Evolutionary conservation across 1,140 invertebrate genomes (phyloP), one percentile per base, ranked within the genome.

Genomic region (Hylyphantes graminicola): DNA sequence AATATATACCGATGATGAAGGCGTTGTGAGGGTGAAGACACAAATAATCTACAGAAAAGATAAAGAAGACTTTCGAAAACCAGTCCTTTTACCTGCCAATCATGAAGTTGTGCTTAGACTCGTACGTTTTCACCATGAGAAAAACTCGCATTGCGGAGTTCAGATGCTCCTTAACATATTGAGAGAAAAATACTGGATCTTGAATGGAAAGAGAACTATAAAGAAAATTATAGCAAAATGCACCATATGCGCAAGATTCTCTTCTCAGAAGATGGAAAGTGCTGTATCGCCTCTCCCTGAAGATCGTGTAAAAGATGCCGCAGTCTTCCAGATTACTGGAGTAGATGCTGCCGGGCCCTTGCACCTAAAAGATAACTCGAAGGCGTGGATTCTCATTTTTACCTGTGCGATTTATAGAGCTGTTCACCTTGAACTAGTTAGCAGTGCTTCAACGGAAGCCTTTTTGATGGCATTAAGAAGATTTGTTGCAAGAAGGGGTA

Each of bases 341-440:
- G 85, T 90, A n/a, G 88, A 90, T 85, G 86, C 89, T 35, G 87
- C 89, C 6, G 89, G 88, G 7, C 89, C 88, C 8, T 51, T 89
- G 5, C 86, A 74, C 73, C 68, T 89, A 5, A 87, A 86, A 78
- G 86, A 80, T 11, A 85, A 75, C 35, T 15, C 11, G 50, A 67
- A 67, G 50, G 21, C 21, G 1, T 67, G 64, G 59, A 4, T 17
- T 9, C 12, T 54, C 2, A n/a, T 77, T 7, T 78, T 67, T 21
- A 85, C 59, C 61, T 76, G 73, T 19, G 57, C 48, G 4, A 11
- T 65, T 64, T 15, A 91, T 35, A 35, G 35, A 35, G 35, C 35
- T 35, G 35, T 35, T 35, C 35, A 35, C 5, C 5, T 35, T 35
- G 35, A 35, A 35, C 35, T 35, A 2, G 35, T 35, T 5, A 35